Percentiles rank a stretch among this genome's conserved stretches.
Evolutionary conservation across 2,888 invertebrate genomes (phyloP).

Genomic region (Ferrisia virgata): DNA sequence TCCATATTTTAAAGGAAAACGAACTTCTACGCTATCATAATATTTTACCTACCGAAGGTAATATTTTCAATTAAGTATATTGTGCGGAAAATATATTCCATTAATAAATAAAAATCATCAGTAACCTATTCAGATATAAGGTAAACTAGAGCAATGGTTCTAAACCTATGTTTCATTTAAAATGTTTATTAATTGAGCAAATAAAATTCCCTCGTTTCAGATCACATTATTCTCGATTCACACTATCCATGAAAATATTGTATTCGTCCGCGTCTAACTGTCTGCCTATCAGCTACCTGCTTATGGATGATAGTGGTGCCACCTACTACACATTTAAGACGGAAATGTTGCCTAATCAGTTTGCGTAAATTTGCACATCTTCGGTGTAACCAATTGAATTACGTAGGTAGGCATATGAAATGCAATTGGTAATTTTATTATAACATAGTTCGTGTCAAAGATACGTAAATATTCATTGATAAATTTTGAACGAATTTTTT

Average conservation of each 20-base stretch:
- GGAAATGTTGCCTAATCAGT: not conserved
- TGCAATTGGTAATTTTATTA: too few relatives aligned
- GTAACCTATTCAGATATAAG: not conserved
- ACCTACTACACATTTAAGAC: not conserved
- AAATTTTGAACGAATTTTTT: too few relatives aligned
- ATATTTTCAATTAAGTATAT: constrained; percentile 36
- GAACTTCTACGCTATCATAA: not conserved
- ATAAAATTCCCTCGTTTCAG: not conserved
- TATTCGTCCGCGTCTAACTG: not conserved
- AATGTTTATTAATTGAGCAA: not conserved
- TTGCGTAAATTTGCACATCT: not conserved
- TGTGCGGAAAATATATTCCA: constrained; percentile 36
- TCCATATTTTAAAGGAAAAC: constrained; percentile 21
- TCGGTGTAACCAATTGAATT: not conserved
- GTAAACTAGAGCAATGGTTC: constrained; percentile 6
- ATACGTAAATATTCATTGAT: not conserved
- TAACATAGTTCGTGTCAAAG: too few relatives aligned
- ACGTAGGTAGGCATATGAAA: too few relatives aligned
- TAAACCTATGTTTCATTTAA: not conserved
- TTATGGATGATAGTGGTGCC: not conserved
- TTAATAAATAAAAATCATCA: constrained; percentile 13
- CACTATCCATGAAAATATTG: not conserved
- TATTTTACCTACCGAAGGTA: constrained; percentile 26
- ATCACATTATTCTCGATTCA: not conserved
- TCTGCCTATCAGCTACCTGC: not conserved